Evolutionary conservation across 2,113 vertebrate genomes (phyloP).

Genomic region (Strix aluco): DNA sequence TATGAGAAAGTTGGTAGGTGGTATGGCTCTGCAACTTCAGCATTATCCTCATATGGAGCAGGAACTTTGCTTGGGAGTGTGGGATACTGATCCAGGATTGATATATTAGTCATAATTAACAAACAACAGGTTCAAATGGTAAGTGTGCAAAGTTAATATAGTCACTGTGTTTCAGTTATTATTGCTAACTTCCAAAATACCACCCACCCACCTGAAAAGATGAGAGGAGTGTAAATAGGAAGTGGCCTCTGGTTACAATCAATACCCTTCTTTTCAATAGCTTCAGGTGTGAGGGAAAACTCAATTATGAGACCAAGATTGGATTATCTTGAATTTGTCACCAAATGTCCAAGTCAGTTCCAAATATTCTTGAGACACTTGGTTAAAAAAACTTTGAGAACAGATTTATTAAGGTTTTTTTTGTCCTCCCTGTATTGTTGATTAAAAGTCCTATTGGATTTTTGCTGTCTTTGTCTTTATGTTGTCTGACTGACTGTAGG

Average conservation of each 20-base stretch:
- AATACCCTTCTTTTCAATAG: not conserved
- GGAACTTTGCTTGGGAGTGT: not conserved
- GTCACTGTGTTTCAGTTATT: not conserved
- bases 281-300: not conserved
- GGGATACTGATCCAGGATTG: not conserved
- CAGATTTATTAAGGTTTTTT: not conserved
- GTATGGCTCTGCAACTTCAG: not conserved
- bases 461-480: not conserved
- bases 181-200: not conserved
- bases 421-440: not conserved
- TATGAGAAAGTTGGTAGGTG: not conserved
- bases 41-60: not conserved
- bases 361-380: not conserved
- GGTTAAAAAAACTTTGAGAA: not conserved
- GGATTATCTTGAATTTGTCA: not conserved
- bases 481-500: not conserved
- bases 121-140: not conserved
- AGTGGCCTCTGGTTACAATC: not conserved
- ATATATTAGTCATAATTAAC: not conserved
- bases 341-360: not conserved
- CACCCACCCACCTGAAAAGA: not conserved
- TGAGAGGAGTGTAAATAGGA: not conserved
- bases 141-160: not conserved
- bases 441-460: not conserved
- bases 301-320: not conserved